These are phyloP conservation scores for Perizoma flavofasciatum DNA, from an alignment of 2,888 invertebrate genomes.

Conservation along the genomic window DNA sequence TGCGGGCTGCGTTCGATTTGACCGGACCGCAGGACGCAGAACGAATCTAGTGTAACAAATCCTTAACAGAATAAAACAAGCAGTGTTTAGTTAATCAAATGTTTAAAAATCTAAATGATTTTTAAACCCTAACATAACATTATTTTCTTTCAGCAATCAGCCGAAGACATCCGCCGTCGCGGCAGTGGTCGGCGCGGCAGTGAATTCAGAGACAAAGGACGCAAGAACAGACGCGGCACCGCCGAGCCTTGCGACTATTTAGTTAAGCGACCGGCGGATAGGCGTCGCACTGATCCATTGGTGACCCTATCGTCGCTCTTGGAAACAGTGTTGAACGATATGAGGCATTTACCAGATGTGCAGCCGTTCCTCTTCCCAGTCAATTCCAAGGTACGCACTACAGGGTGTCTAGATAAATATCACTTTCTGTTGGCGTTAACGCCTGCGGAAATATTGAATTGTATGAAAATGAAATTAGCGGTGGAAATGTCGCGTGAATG, in stretches of 20 bases:
- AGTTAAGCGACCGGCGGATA: constrained; percentile 92
- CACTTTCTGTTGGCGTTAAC: too few relatives aligned
- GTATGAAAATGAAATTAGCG: background rate
- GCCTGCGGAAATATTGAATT: background rate
- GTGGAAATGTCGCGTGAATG: too few relatives aligned
- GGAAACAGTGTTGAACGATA: constrained; percentile 95
- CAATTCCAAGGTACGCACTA: constrained; percentile 89
- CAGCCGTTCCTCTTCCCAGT: constrained; percentile 96
- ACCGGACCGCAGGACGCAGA: too few relatives aligned
- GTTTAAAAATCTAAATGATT: too few relatives aligned
- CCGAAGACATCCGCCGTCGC: constrained; percentile 93
- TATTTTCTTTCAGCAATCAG: constrained; percentile 83
- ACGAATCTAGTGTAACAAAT: too few relatives aligned
- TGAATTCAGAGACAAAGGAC: constrained; percentile 71
- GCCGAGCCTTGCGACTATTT: constrained; percentile 90
- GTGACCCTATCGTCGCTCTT: constrained; percentile 96
- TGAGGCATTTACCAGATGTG: constrained; percentile 95
- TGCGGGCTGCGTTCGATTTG: too few relatives aligned
- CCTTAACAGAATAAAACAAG: too few relatives aligned
- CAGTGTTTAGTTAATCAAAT: too few relatives aligned
- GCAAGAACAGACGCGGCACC: constrained; percentile 63
- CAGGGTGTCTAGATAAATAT: too few relatives aligned
- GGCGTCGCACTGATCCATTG: constrained; percentile 97
- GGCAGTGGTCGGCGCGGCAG: constrained; percentile 89
- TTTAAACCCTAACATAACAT: too few relatives aligned